Conservation (phyloP, 2,113 vertebrate genomes). For the Naja naja region DNA sequence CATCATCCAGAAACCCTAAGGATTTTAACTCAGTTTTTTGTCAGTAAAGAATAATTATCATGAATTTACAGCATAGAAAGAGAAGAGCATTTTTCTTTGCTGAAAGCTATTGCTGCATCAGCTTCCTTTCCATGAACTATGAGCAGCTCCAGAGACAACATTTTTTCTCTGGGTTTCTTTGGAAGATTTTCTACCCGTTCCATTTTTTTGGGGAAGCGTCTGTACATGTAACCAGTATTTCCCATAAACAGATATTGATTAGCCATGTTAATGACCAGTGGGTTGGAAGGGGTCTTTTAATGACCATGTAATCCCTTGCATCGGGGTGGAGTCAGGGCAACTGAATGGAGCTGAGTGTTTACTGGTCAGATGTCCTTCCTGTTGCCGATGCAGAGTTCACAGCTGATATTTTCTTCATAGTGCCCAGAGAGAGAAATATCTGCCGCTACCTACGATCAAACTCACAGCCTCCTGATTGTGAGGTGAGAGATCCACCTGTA, state of each 20-base stretch:
- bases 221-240: not conserved
- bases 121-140: not conserved
- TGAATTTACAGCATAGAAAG: not conserved
- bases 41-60: not conserved
- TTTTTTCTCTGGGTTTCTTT: not conserved
- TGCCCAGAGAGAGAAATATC: too few relatives aligned
- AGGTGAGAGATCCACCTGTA: too few relatives aligned
- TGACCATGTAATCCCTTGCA: too few relatives aligned
- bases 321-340: too few relatives aligned
- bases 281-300: not conserved
- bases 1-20: not conserved
- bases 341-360: too few relatives aligned
- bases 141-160: not conserved
- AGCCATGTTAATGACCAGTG: not conserved
- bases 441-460: too few relatives aligned
- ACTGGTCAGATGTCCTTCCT: too few relatives aligned
- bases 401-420: too few relatives aligned
- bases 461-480: too few relatives aligned
- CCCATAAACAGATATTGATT: not conserved
- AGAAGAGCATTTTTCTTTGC: not conserved
- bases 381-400: too few relatives aligned
- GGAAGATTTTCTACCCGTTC: not conserved
- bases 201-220: not conserved
- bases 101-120: not conserved
- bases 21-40: not conserved